Conservation (phyloP, 2,797 vertebrate genomes). For the Premnoplex brunnescens region DNA sequence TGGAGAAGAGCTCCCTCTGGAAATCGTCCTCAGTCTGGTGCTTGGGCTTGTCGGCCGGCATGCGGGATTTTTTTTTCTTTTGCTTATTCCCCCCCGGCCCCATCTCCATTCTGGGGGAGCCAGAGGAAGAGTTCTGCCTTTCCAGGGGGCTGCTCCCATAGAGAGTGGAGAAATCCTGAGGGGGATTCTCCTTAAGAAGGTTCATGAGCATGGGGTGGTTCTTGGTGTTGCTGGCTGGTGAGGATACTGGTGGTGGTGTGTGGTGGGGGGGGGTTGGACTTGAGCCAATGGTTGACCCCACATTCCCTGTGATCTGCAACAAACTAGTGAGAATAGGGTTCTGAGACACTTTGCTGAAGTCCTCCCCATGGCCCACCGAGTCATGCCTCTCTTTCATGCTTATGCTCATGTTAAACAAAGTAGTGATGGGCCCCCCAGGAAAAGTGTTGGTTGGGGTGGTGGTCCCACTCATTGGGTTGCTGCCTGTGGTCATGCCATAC, state of each 20-base stretch:
- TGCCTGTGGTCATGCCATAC: slow-evolving; percentile 90
- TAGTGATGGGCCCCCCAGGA: slow-evolving; percentile 86
- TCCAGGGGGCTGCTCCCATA: slow-evolving; percentile 93
- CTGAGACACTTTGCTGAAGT: slow-evolving; percentile 98
- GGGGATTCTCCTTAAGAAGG: slow-evolving; percentile 95
- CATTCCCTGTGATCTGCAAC: slow-evolving; percentile 94
- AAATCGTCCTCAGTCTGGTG: slow-evolving; percentile 96
- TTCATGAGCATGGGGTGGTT: slow-evolving; percentile 99
- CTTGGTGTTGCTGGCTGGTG: slow-evolving; percentile 98
- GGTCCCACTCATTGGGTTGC: slow-evolving; percentile 88
- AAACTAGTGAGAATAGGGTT: slow-evolving; percentile 98
- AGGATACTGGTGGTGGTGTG: slow-evolving; percentile 94
- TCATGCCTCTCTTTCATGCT: slow-evolving; percentile 86
- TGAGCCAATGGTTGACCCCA: slow-evolving; percentile 86
- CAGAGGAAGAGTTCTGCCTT: slow-evolving; percentile 95
- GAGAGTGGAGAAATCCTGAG: slow-evolving; percentile 92
- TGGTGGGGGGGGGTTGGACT: slow-evolving; percentile 96
- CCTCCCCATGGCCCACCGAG: slow-evolving; percentile 86
- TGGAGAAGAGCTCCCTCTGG: slow-evolving; percentile 96
- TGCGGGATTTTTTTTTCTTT: slow-evolving; percentile 91
- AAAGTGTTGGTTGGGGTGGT: slow-evolving; percentile 90
- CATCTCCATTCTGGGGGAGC: slow-evolving; percentile 87
- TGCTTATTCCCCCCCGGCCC: slow-evolving; percentile 84
- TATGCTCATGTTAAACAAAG: slow-evolving; percentile 88
- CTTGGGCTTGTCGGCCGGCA: slow-evolving; percentile 80